A percentile compares a stretch with the other conserved stretches of the same genome.
These are phyloP conservation scores for Heliconius eleuchia DNA, from an alignment of 1,140 invertebrate genomes.

Conservation along the genomic window DNA sequence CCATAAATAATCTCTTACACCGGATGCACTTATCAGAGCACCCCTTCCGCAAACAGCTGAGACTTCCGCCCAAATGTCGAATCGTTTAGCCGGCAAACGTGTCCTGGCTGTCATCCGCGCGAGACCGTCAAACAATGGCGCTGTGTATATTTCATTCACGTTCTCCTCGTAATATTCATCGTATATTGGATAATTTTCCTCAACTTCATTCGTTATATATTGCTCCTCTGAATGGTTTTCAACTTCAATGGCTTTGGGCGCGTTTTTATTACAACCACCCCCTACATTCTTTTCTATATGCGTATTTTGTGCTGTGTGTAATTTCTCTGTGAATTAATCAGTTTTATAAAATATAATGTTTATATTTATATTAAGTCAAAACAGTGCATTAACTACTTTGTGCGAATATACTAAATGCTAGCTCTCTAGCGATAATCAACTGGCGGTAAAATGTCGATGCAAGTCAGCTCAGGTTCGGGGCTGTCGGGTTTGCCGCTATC, in stretches of 20 bases:
- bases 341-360: constrained; percentile 39
- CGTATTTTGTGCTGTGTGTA: constrained; percentile 37
- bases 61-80: constrained; percentile 76
- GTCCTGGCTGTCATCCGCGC: constrained; percentile 62
- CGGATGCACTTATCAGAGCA: constrained; percentile 66
- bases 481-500: constrained; percentile 74
- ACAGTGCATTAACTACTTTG: constrained; percentile 39
- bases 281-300: constrained; percentile 49
- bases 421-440: constrained; percentile 70
- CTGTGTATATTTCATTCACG: constrained; percentile 57
- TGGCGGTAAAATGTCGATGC: constrained; percentile 69
- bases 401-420: constrained; percentile 45
- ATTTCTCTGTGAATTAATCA: constrained; percentile 68
- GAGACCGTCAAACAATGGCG: constrained; percentile 68
- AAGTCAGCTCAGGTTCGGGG: constrained; percentile 65
- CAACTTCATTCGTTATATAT: constrained; percentile 61
- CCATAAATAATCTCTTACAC: constrained; percentile 73
- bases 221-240: constrained; percentile 53
- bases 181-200: constrained; percentile 62
- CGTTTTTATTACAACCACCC: constrained; percentile 48
- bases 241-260: constrained; percentile 39
- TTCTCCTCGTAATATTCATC: constrained; percentile 66
- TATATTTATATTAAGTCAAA: constrained; percentile 21
- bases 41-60: constrained; percentile 68
- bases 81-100: constrained; percentile 66